Evolutionary conservation across 2,888 invertebrate species (phyloP).

Genomic region (Tridacna gigas): DNA sequence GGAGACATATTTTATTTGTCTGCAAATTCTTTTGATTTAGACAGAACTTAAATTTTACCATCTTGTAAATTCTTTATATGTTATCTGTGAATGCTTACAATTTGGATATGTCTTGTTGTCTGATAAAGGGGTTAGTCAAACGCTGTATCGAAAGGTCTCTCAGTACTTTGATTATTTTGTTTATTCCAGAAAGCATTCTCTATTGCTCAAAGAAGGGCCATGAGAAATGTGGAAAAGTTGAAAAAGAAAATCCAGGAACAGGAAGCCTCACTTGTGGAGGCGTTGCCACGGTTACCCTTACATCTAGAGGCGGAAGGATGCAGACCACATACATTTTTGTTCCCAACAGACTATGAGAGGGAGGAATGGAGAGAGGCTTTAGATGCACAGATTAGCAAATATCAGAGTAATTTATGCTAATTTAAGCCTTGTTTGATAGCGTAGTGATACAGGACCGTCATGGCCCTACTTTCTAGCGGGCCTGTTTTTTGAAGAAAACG

Average conservation of each 20-base stretch:
- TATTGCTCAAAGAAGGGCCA: constrained; percentile 66
- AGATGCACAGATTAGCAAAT: constrained; percentile 86
- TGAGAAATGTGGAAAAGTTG: constrained; percentile 89
- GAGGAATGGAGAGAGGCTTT: constrained; percentile 98
- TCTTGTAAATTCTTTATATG: too few relatives aligned
- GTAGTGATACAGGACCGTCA: too few relatives aligned
- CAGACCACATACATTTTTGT: constrained; percentile 91
- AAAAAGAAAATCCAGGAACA: constrained; percentile 94
- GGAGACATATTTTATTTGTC: too few relatives aligned
- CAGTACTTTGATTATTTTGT: neutral
- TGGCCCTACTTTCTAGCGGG: too few relatives aligned
- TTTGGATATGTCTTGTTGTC: too few relatives aligned
- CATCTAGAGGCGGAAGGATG: constrained; percentile 89
- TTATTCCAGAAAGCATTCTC: constrained; percentile 74
- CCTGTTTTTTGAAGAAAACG: too few relatives aligned
- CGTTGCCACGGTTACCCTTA: constrained; percentile 95
- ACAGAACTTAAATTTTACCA: too few relatives aligned
- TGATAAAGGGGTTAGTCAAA: too few relatives aligned
- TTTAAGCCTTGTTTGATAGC: too few relatives aligned
- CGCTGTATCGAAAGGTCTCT: too few relatives aligned
- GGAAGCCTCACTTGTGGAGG: constrained; percentile 94
- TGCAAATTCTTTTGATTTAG: too few relatives aligned
- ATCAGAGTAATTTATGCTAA: constrained; percentile 11
- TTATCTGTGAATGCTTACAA: too few relatives aligned
- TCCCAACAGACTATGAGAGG: constrained; percentile 97